Evolutionary conservation across 1,140 invertebrate species (phyloP).

Genomic region (Anadara kagoshimensis): DNA sequence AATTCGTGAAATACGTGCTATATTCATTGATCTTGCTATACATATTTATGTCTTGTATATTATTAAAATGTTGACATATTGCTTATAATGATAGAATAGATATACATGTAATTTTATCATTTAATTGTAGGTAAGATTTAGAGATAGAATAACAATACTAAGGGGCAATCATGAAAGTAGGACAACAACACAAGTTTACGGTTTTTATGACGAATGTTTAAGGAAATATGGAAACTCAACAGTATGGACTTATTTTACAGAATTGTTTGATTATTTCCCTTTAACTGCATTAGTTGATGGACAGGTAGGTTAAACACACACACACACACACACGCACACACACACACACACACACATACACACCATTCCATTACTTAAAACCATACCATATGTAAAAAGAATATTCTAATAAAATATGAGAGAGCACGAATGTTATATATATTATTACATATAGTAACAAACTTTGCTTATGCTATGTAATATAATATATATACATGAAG

Average conservation of each 20-base stretch:
- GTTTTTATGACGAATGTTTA: conserved; percentile 99
- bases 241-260: conserved; percentile 99
- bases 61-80: too few species aligned
- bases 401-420: too few species aligned
- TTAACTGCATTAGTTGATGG: conserved; percentile 96
- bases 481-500: too few species aligned
- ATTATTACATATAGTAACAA: too few species aligned
- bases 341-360: too few species aligned
- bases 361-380: too few species aligned
- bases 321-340: too few species aligned
- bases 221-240: conserved; percentile 99
- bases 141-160: conserved; percentile 99
- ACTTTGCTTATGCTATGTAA: too few species aligned
- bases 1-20: too few species aligned
- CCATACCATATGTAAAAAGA: not conserved
- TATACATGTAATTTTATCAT: not conserved
- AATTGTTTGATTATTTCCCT: conserved; percentile 99
- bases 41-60: too few species aligned
- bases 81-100: not conserved
- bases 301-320: conserved; percentile 67
- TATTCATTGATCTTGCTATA: too few species aligned
- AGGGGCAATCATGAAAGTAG: conserved; percentile 99
- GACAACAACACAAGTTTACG: conserved; percentile 99
- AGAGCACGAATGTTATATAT: too few species aligned
- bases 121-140: conserved; percentile 88